phyloP scores from a whole-genome alignment of 2,797 vertebrate species.

The Potorous gilbertii region DNA sequence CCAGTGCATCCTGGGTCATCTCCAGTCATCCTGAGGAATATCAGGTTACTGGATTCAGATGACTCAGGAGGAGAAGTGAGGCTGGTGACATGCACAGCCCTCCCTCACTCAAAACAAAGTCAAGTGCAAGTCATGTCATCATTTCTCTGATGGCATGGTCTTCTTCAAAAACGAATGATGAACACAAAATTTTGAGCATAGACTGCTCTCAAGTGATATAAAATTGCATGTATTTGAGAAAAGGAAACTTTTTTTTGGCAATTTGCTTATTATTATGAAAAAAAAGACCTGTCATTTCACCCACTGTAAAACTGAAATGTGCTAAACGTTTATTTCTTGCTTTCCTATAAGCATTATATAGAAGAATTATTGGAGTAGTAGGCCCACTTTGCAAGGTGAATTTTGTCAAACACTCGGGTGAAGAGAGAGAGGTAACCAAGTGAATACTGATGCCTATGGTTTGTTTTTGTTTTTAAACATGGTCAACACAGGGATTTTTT shows the following conservation, averaged over 20 bases:
- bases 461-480: background rate
- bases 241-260: background rate
- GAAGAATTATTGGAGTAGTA: background rate
- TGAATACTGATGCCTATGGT: background rate
- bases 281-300: background rate
- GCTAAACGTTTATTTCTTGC: background rate
- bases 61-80: no score
- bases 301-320: background rate
- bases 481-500: background rate
- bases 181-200: background rate
- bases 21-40: no score
- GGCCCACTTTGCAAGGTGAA: background rate
- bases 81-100: no score
- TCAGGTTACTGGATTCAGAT: no score
- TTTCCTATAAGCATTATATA: background rate
- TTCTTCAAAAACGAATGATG: no score
- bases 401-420: background rate
- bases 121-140: no score
- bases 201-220: background rate
- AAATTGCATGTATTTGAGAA: background rate
- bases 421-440: background rate
- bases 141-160: no score
- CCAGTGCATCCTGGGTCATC: no score
- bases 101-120: no score
- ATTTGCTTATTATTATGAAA: background rate